phyloP scores from a whole-genome alignment of 23 tunicate species.

The Trididemnum nubilum region DNA sequence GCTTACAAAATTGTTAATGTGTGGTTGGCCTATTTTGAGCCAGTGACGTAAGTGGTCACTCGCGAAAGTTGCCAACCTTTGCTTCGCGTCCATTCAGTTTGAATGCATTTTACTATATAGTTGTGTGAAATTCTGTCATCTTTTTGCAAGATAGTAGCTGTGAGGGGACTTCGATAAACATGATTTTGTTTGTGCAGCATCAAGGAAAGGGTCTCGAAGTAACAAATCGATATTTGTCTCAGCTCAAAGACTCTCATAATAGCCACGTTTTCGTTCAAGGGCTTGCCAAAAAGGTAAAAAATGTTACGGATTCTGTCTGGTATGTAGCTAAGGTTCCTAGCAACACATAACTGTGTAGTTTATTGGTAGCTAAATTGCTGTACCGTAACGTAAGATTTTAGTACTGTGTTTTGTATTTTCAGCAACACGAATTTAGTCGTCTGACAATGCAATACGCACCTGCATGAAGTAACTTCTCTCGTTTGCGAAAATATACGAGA shows the following conservation, averaged over 20 bases:
- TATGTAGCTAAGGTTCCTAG: too few species aligned
- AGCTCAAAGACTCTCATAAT: conserved; percentile 77
- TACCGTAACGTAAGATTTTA: too few species aligned
- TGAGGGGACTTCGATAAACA: conserved; percentile 84
- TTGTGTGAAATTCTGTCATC: background rate
- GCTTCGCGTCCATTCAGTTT: too few species aligned
- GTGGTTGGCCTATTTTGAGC: too few species aligned
- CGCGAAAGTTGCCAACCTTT: too few species aligned
- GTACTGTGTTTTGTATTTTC: conserved; percentile 22
- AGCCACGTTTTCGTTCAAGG: conserved; percentile 72
- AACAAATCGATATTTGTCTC: conserved; percentile 75
- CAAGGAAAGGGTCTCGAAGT: conserved; percentile 80
- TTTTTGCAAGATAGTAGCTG: conserved; percentile 72
- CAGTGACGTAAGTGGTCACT: too few species aligned
- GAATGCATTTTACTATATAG: too few species aligned
- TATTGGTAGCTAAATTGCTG: too few species aligned
- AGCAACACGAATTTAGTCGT: conserved; percentile 86
- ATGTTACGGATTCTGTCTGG: too few species aligned
- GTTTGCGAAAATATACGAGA: background rate
- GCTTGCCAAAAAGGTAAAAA: conserved; percentile 46
- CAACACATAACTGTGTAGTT: too few species aligned
- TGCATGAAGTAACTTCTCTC: conserved; percentile 31
- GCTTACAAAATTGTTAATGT: too few species aligned
- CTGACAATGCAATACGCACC: conserved; percentile 79
- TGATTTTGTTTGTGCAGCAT: conserved; percentile 77